Percentiles rank a stretch among this genome's conserved stretches.
Conservation (phyloP, 2,113 vertebrate species). For the Ictalurus punctatus region DNA sequence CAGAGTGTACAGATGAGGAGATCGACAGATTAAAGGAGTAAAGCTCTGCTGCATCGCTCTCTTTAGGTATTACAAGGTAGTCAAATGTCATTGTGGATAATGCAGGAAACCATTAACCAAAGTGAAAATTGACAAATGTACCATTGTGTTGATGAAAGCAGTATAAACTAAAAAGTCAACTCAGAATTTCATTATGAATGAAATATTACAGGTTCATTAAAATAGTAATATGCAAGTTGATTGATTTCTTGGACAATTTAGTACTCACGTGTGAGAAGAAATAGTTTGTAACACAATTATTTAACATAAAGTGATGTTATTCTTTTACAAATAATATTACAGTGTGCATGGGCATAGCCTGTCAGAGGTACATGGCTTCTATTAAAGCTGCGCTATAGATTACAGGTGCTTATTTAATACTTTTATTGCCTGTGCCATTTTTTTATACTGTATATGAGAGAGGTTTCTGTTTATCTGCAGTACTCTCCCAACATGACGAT, state of each 20-base stretch:
- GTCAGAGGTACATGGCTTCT: neutral
- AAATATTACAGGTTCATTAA: neutral
- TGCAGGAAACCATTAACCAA: neutral
- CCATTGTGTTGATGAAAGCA: neutral
- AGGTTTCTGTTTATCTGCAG: constrained; percentile 67
- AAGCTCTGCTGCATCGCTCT: neutral
- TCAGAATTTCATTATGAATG: neutral
- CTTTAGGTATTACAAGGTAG: neutral
- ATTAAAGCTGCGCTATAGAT: neutral
- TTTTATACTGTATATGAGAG: neutral
- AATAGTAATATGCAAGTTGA: neutral
- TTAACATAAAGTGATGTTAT: neutral
- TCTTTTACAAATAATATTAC: neutral
- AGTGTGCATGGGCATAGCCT: neutral
- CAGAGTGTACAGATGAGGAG: neutral
- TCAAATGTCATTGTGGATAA: neutral
- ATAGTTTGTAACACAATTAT: neutral
- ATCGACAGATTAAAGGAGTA: neutral
- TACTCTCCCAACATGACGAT: constrained; percentile 91
- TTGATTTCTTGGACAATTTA: neutral
- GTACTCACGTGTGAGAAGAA: neutral
- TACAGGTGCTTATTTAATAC: neutral
- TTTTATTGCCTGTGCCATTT: neutral
- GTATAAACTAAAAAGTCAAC: neutral
- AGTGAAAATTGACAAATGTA: neutral